Percentiles rank a stretch among this genome's conserved stretches.
Conservation (phyloP, 2,888 invertebrate genomes). For the Graphium colonna region DNA sequence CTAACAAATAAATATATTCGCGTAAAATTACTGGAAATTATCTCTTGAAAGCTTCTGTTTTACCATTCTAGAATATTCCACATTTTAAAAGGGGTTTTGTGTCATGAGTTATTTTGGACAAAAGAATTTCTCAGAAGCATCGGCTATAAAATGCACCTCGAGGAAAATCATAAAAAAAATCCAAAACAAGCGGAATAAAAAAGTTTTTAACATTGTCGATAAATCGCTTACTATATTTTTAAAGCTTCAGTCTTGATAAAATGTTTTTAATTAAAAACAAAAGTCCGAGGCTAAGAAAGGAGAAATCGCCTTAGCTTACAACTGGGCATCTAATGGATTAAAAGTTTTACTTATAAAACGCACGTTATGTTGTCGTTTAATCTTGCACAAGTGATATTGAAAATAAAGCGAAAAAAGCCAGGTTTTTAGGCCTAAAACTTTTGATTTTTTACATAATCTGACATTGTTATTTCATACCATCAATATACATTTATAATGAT, state of each 20-base stretch:
- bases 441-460: too few relatives aligned
- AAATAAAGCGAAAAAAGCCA: too few relatives aligned
- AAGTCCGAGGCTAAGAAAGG: constrained; percentile 51
- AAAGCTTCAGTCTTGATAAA: constrained; percentile 53
- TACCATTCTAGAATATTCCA: too few relatives aligned
- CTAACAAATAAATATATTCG: too few relatives aligned
- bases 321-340: constrained; percentile 52
- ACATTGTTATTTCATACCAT: too few relatives aligned
- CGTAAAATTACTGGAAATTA: constrained; percentile 6
- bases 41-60: constrained; percentile 13
- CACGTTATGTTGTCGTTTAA: constrained; percentile 1
- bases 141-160: constrained; percentile 23
- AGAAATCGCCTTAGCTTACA: constrained; percentile 65
- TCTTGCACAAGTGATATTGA: too few relatives aligned
- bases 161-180: constrained; percentile 23
- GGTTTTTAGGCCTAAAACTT: too few relatives aligned
- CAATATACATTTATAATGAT: too few relatives aligned
- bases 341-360: constrained; percentile 58
- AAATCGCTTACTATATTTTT: constrained; percentile 43
- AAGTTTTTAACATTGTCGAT: constrained; percentile 27
- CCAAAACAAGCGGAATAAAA: constrained; percentile 21
- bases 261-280: constrained; percentile 71
- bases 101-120: constrained; percentile 1
- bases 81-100: constrained; percentile 12
- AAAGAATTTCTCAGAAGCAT: constrained; percentile 23